These are phyloP conservation scores for Sitobion miscanthi DNA, from an alignment of 1,140 invertebrate species.

Conservation along the genomic window DNA sequence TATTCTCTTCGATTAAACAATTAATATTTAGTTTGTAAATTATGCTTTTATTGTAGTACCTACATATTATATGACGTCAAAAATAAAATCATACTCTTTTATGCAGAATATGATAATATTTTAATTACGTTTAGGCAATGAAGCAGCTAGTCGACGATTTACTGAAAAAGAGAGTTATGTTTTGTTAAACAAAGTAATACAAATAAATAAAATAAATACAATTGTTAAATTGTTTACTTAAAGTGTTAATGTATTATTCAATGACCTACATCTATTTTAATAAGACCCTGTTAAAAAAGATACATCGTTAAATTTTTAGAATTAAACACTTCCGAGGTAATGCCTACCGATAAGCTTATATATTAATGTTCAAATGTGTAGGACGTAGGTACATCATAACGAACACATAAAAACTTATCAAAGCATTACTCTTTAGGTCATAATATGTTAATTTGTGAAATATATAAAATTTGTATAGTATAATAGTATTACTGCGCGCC, in stretches of 20 bases:
- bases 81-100: background rate
- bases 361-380: background rate
- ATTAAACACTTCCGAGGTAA: background rate
- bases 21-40: background rate
- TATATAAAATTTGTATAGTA: background rate
- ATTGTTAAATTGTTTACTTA: slow-evolving; percentile 4
- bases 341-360: background rate
- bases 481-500: background rate
- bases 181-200: background rate
- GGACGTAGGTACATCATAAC: background rate
- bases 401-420: background rate
- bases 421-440: background rate
- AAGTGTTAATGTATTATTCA: background rate
- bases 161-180: background rate
- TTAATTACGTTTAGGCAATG: background rate
- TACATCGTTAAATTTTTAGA: slow-evolving; percentile 3
- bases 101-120: background rate
- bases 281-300: background rate
- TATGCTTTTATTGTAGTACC: background rate
- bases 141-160: background rate
- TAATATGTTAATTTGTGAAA: no score
- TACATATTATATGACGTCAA: background rate
- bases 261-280: slow-evolving; percentile 1
- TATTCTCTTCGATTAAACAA: background rate
- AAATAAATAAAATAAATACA: background rate